Base-by-base conservation (phyloP, 1,140 invertebrate genomes). In the Cydia splendana region DNA sequence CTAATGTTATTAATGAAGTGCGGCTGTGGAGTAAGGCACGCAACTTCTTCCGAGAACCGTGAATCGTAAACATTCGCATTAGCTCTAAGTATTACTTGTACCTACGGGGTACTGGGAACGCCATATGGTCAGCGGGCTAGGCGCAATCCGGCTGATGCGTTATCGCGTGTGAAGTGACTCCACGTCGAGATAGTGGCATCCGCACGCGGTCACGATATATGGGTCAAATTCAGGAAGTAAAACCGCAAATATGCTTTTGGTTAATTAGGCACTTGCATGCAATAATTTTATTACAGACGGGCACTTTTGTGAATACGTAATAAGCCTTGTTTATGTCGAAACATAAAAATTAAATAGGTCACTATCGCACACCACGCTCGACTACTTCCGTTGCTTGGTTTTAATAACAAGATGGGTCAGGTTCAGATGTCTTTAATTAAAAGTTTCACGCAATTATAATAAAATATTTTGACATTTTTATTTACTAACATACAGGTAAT, bases 181-280 rank as follows among this genome's bases (percentile, higher is more conserved):
- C 78, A 78, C 78, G 76, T 78, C 77, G 82, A 84, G 87, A 88
- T 89, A 87, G 81, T 75, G 78, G 85, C 88, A 90, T 91, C 90
- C 90, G 87, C 84, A 80, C 80, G 77, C 77, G 77, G 76, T 79
- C 75, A 84, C 5, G 38, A 20, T 82, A 87, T 84, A 79, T 91
- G 79, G 90, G 88, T 89, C 87, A 87, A 79, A 82, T 76, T 83
- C 85, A 87, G 88, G 89, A 92, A 91, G 83, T 85, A 82, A 83
- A 92, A 89, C 89, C 89, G 85, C 89, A 87, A 87, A 86, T 82
- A 80, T 76, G 76, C 80, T 80, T 80, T 82, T 87, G 65, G 24
- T 38, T 67, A 67, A 67, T 67, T 67, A 67, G 65, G 30, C n/a
- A n/a, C 65, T 67, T 67, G 15, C 28, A 67, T 34, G 65, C 4